These are phyloP conservation scores for Galeopterus variegatus DNA, from an alignment of 2,113 vertebrate species.

Conservation along the genomic window DNA sequence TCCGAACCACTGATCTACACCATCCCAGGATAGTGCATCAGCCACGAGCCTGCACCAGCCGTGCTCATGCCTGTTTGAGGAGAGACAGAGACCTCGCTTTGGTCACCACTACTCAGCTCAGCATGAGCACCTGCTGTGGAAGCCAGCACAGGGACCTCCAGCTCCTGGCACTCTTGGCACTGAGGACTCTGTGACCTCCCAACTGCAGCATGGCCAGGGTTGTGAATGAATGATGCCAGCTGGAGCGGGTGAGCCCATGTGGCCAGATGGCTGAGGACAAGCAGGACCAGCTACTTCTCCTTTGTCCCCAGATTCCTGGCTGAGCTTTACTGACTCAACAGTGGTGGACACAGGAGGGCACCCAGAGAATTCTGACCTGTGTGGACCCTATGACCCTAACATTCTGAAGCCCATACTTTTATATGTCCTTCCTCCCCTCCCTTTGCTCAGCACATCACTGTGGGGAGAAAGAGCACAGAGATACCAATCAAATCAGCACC, in stretches of 20 bases:
- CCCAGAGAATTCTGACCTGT: background rate
- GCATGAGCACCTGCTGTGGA: rapidly evolving
- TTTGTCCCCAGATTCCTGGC: background rate
- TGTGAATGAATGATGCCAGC: background rate
- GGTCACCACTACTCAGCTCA: background rate
- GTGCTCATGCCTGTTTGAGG: background rate
- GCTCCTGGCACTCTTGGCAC: background rate
- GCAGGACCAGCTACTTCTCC: background rate
- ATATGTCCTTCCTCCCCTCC: background rate
- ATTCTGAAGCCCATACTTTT: background rate
- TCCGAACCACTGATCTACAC: conserved; percentile 27
- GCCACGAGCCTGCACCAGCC: background rate
- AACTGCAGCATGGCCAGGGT: background rate
- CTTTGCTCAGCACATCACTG: background rate
- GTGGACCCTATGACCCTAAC: too few species aligned
- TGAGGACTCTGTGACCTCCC: background rate
- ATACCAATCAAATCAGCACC: rapidly evolving
- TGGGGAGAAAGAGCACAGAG: background rate
- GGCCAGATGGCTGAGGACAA: background rate
- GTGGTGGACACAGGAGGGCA: background rate
- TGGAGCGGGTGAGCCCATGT: rapidly evolving
- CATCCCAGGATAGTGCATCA: background rate
- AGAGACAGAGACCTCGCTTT: background rate
- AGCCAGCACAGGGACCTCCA: background rate
- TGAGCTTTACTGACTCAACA: background rate